phyloP scores from a whole-genome alignment of 1,140 invertebrate species.

The Acromyrmex charruanus region DNA sequence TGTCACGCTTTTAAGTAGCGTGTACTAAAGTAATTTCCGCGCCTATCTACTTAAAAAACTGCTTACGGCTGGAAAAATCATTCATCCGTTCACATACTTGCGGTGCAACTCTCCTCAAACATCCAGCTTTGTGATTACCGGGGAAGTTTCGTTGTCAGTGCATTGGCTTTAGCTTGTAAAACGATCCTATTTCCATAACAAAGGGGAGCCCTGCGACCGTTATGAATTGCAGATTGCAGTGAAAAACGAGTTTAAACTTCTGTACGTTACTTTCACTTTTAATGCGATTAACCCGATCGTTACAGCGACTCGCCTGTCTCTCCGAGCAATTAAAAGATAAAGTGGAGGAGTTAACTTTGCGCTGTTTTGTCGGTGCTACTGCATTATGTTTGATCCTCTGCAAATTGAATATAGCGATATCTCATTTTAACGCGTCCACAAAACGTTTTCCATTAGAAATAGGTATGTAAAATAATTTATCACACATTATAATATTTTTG shows the following conservation, averaged over 20 bases:
- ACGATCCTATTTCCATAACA: conserved; percentile 64
- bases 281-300: conserved; percentile 60
- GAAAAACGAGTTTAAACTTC: conserved; percentile 65
- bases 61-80: conserved; percentile 31
- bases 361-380: conserved; percentile 19
- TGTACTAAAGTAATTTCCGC: background rate
- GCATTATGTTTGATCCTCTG: conserved; percentile 36
- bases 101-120: conserved; percentile 32
- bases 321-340: conserved; percentile 57
- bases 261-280: conserved; percentile 61
- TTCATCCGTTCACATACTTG: conserved; percentile 27
- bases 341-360: conserved; percentile 40
- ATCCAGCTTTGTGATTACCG: conserved; percentile 39
- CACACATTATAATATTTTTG: conserved; percentile 5
- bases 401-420: conserved; percentile 18
- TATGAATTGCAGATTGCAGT: conserved; percentile 64
- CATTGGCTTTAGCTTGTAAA: conserved; percentile 63
- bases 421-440: background rate
- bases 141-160: conserved; percentile 46
- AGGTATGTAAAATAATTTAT: background rate
- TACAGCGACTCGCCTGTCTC: conserved; percentile 48
- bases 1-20: background rate
- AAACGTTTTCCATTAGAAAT: conserved; percentile 14
- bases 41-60: conserved; percentile 34
- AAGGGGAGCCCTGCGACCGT: conserved; percentile 51